These are phyloP conservation scores for Apodemia mormo DNA, from an alignment of 2,888 invertebrate species.

Conservation along the genomic window DNA sequence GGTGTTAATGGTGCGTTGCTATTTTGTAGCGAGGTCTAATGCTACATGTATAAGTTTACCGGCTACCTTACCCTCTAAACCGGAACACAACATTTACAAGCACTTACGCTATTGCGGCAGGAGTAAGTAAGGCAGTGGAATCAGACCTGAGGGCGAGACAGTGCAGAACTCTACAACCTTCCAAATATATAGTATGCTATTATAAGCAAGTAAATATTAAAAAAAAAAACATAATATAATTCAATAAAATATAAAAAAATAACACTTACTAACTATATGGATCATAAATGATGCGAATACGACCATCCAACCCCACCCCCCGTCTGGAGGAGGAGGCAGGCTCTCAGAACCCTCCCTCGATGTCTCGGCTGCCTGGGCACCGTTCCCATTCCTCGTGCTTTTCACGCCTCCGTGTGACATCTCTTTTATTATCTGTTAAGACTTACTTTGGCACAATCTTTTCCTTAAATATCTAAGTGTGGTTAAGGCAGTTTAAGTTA, in stretches of 20 bases:
- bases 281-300: conserved; percentile 98
- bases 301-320: conserved; percentile 97
- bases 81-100: no score
- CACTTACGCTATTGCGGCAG: no score
- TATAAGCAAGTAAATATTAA: no score
- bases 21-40: no score
- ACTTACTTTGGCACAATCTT: conserved; percentile 43
- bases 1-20: no score
- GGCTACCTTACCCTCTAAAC: no score
- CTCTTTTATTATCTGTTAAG: conserved; percentile 32
- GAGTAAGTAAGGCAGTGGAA: no score
- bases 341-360: conserved; percentile 58
- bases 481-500: conserved; percentile 17
- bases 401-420: conserved; percentile 74
- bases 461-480: conserved; percentile 24
- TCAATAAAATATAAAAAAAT: not conserved
- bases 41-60: no score
- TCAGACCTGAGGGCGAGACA: no score
- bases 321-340: conserved; percentile 90
- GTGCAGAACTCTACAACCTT: no score
- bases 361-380: conserved; percentile 51
- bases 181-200: no score
- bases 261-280: conserved; percentile 93
- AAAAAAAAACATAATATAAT: no score
- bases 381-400: conserved; percentile 61